Evolutionary conservation across 2,888 invertebrate genomes (phyloP), one percentile per base, ranked within the genome.

Genomic region (Colostygia pectinataria): DNA sequence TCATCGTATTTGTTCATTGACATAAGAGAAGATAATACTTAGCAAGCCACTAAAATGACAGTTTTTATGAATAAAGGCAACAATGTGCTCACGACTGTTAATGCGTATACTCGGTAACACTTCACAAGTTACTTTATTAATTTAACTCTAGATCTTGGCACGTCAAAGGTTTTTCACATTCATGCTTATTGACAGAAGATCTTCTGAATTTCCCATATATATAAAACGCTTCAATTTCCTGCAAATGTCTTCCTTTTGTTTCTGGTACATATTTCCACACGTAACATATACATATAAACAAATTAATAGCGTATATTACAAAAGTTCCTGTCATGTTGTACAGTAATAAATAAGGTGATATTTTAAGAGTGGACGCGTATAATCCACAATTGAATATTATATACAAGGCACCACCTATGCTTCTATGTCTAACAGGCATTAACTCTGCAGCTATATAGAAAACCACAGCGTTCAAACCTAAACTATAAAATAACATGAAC

Each of bases 221-320:
- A 34, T 59, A 59, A 36, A 31, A 55, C n/a, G 53, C 40, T 49
- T 54, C 57, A 2, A 62, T 56, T 24, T 62, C 53, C 24, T 58
- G 57, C 9, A 62, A n/a, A 25, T 20, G 57, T 59, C 12, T 23
- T 0, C 50, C 49, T 46, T 57, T 61, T 0, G 61, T 61, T 34
- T 61, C 59, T 1, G 61, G 61, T 1, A 61, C 41, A 38, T 39
- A 61, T 12, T 37, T 61, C 59, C 55, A 61, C 1, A 61, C 28
- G 4, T 46, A 28, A 8, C 44, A 12, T 6, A 39, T 31, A 28
- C 56, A 59, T 4, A 59, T 1, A 10, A 55, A 40, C 0, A 47
- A 32, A 39, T 53, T 55, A 0, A 25, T 6, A 4, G 45, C 34
- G 8, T 39, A 59, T 13, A 59, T 23, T 1, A 56, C 13, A 8